Conservation (phyloP, 2,888 invertebrate genomes). For the Drosophila maculinotata region DNA sequence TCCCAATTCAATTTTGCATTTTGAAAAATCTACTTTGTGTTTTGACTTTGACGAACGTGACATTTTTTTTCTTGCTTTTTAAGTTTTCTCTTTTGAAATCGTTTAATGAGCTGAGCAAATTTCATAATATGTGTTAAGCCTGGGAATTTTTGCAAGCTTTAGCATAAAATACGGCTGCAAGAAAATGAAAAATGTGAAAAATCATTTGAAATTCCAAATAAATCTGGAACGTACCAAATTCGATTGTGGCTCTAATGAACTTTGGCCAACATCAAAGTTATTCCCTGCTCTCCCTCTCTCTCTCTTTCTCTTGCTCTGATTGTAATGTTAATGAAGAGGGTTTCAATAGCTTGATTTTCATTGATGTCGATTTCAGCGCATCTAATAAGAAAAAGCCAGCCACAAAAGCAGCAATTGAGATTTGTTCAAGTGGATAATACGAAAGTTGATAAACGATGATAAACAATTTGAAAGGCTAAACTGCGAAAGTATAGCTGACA, state of each 20-base stretch:
- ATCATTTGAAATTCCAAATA: conserved; percentile 4
- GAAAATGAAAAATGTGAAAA: conserved; percentile 18
- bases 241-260: conserved; percentile 46
- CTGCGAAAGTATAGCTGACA: neutral
- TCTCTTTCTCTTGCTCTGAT: neutral
- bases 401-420: conserved; percentile 29
- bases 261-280: conserved; percentile 47
- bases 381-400: conserved; percentile 17
- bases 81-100: conserved; percentile 64
- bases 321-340: conserved; percentile 42
- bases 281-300: neutral
- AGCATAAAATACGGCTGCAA: conserved; percentile 50
- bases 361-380: conserved; percentile 39
- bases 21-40: conserved; percentile 67
- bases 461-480: neutral
- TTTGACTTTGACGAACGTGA: conserved; percentile 56
- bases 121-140: conserved; percentile 60
- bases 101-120: conserved; percentile 74
- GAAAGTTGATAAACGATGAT: neutral
- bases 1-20: conserved; percentile 64
- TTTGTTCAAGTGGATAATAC: conserved; percentile 34
- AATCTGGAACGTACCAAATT: too few species aligned
- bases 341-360: conserved; percentile 54
- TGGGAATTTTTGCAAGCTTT: conserved; percentile 70
- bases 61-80: neutral